Evolutionary conservation across 2,888 invertebrate genomes (phyloP).

Genomic region (Eristalis arbustorum): DNA sequence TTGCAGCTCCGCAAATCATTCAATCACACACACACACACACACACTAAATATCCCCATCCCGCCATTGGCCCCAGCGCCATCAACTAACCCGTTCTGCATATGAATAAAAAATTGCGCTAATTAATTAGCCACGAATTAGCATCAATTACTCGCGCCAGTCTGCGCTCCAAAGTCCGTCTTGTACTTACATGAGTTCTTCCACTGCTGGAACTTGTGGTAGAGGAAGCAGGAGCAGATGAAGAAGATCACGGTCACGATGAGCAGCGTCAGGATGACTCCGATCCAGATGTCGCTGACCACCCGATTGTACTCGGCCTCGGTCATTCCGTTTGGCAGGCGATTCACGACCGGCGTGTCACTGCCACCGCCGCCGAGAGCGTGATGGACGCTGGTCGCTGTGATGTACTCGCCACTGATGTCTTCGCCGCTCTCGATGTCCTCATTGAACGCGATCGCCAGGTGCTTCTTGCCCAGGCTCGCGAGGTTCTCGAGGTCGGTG

Average conservation of each 20-base stretch:
- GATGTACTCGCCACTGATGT: not conserved
- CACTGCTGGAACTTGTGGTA: conserved; percentile 85
- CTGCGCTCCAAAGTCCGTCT: conserved; percentile 3
- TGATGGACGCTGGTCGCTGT: not conserved
- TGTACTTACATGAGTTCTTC: conserved; percentile 83
- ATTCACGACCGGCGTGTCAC: conserved; percentile 20
- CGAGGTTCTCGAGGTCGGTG: conserved; percentile 76
- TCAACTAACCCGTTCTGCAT: not conserved
- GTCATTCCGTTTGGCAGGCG: conserved; percentile 72
- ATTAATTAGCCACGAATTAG: conserved; percentile 42
- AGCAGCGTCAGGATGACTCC: conserved; percentile 83
- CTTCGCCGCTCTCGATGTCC: conserved; percentile 56
- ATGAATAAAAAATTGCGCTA: conserved; percentile 43
- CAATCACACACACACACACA: no score
- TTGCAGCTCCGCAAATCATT: no score
- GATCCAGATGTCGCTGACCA: conserved; percentile 84
- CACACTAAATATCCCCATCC: not conserved
- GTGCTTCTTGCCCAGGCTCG: conserved; percentile 75
- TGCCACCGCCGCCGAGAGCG: not conserved
- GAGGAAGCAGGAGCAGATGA: conserved; percentile 84
- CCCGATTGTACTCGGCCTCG: conserved; percentile 82
- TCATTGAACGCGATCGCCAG: conserved; percentile 75
- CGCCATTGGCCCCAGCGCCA: not conserved
- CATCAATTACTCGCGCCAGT: conserved; percentile 20
- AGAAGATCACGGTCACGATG: conserved; percentile 83